phyloP scores from a whole-genome alignment of 2,797 vertebrate species.

The Scarus forsteni region DNA sequence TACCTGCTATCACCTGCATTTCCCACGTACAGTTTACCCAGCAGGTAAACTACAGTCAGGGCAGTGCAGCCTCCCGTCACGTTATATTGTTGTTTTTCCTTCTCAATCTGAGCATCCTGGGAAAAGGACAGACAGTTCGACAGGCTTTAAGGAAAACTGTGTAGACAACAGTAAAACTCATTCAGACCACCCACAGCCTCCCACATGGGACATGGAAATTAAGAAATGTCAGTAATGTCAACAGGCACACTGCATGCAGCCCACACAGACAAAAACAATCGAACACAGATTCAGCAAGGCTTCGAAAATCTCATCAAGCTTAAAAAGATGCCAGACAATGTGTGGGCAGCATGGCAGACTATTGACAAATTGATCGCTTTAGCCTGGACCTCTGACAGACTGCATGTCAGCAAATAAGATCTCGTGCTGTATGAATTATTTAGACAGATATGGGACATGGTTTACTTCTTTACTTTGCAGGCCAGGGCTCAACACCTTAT shows the following conservation, averaged over 20 bases:
- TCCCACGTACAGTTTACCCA: constrained; percentile 94
- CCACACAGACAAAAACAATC: constrained; percentile 7
- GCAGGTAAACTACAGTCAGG: constrained; percentile 90
- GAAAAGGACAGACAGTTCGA: neutral
- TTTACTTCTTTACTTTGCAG: neutral
- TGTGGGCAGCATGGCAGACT: constrained; percentile 7
- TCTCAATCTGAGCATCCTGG: constrained; percentile 94
- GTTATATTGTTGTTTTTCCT: constrained; percentile 88
- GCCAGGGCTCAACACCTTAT: neutral
- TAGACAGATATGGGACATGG: constrained; percentile 1
- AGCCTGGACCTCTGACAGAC: constrained; percentile 18
- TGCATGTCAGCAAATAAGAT: constrained; percentile 17
- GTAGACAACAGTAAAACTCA: neutral
- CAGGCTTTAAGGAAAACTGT: constrained; percentile 19
- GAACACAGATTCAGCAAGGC: neutral
- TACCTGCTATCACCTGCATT: constrained; percentile 98
- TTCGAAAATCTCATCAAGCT: constrained; percentile 11
- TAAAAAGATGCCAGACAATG: constrained; percentile 5
- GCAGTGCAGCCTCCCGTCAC: constrained; percentile 95
- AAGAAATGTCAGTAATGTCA: constrained; percentile 9
- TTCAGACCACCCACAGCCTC: constrained; percentile 1
- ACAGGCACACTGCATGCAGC: neutral
- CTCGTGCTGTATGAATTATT: constrained; percentile 20
- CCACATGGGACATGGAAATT: constrained; percentile 11
- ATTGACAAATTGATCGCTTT: constrained; percentile 20